Conservation (phyloP, 2,113 vertebrate genomes). For the Ahaetulla prasina region DNA sequence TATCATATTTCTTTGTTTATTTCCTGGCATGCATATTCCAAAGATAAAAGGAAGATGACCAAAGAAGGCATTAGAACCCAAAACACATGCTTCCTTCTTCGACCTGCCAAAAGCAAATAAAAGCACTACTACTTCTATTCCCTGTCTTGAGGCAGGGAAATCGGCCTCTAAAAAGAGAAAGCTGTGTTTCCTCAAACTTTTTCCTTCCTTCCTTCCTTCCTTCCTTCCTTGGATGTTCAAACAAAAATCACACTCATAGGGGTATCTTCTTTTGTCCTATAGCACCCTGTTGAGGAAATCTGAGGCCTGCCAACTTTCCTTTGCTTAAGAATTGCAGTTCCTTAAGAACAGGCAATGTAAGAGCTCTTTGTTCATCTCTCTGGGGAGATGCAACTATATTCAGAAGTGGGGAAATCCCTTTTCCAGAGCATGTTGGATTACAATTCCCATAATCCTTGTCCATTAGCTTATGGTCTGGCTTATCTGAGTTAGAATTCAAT, state of each 20-base stretch:
- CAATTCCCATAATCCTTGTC: neutral
- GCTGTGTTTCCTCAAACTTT: neutral
- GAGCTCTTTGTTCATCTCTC: neutral
- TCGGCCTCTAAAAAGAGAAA: neutral
- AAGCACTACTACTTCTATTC: neutral
- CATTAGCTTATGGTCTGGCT: neutral
- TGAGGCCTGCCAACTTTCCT: neutral
- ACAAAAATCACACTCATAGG: neutral
- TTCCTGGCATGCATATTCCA: neutral
- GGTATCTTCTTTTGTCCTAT: neutral
- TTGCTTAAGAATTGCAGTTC: neutral
- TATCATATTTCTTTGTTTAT: neutral
- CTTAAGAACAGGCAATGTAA: neutral
- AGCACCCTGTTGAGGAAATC: neutral
- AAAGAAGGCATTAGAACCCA: neutral
- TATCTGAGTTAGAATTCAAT: neutral
- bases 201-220: neutral
- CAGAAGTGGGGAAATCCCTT: neutral
- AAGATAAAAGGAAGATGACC: neutral
- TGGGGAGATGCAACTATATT: neutral
- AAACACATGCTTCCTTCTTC: neutral
- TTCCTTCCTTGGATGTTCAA: neutral
- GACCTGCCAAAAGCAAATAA: neutral
- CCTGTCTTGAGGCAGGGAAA: neutral
- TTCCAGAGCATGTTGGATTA: neutral